phyloP scores from a whole-genome alignment of 23 tunicate genomes.

The Pegea sp. region DNA sequence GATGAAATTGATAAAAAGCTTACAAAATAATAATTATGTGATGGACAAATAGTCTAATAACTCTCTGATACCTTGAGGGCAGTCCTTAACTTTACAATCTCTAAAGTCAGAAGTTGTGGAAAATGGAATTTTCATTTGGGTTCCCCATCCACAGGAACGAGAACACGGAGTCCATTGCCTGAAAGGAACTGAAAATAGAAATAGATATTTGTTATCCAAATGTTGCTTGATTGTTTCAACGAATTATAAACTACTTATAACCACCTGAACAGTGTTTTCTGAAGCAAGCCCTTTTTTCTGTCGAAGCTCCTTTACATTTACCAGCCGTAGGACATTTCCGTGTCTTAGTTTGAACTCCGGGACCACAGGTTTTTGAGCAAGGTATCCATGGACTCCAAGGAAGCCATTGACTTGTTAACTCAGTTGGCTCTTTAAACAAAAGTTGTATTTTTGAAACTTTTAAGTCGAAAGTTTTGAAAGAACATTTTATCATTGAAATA shows the following conservation, averaged over 20 bases:
- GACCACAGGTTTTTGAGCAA: background rate
- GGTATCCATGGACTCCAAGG: background rate
- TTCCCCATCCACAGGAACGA: background rate
- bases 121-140: background rate
- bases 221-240: no score
- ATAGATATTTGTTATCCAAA: no score
- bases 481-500: no score
- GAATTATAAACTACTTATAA: no score
- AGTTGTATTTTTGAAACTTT: no score
- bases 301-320: background rate
- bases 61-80: slow-evolving; percentile 1
- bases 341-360: background rate
- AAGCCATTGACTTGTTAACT: no score
- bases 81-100: background rate
- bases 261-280: background rate
- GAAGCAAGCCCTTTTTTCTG: background rate
- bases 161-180: background rate
- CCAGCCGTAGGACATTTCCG: background rate
- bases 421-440: no score
- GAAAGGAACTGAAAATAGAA: background rate
- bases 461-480: no score
- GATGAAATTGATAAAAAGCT: no score
- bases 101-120: background rate
- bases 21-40: no score
- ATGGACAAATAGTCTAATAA: no score